Evolutionary conservation across 2,888 invertebrate genomes (phyloP).

Genomic region (Pocota personata): DNA sequence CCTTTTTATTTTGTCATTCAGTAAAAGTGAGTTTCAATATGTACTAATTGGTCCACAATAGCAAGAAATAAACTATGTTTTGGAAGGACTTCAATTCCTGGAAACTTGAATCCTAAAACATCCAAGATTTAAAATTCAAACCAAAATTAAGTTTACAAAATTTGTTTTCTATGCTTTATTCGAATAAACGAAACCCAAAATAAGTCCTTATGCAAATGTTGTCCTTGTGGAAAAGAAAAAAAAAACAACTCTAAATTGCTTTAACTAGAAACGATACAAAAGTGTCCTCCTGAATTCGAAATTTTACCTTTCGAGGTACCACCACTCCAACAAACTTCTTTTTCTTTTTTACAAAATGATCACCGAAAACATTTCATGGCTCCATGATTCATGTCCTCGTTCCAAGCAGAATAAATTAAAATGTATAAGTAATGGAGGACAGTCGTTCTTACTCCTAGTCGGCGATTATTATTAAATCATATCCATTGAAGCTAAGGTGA

Average conservation of each 20-base stretch:
- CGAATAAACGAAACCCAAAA: neutral
- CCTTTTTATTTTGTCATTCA: too few species aligned
- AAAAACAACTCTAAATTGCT: neutral
- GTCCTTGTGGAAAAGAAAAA: neutral
- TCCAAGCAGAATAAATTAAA: conserved; percentile 52
- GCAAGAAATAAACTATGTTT: neutral
- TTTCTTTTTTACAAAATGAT: neutral
- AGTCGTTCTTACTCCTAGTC: neutral
- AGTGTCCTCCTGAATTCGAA: conserved; percentile 30
- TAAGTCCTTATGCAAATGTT: conserved; percentile 29
- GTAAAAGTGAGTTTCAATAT: neutral
- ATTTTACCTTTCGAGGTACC: conserved; percentile 17
- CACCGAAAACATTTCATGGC: conserved; percentile 30
- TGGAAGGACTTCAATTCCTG: neutral
- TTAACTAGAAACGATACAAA: conserved; percentile 34
- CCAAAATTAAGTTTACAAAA: neutral
- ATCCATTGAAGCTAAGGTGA: conserved; percentile 22
- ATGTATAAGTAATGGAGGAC: neutral
- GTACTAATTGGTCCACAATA: neutral
- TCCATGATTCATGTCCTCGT: conserved; percentile 36
- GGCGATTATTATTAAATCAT: conserved; percentile 59
- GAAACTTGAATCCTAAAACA: neutral
- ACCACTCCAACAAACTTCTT: neutral
- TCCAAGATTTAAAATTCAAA: neutral
- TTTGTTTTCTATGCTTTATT: neutral